Evolutionary conservation across 1,140 invertebrate species (phyloP).

Genomic region (Phenacoccus solenopsis): DNA sequence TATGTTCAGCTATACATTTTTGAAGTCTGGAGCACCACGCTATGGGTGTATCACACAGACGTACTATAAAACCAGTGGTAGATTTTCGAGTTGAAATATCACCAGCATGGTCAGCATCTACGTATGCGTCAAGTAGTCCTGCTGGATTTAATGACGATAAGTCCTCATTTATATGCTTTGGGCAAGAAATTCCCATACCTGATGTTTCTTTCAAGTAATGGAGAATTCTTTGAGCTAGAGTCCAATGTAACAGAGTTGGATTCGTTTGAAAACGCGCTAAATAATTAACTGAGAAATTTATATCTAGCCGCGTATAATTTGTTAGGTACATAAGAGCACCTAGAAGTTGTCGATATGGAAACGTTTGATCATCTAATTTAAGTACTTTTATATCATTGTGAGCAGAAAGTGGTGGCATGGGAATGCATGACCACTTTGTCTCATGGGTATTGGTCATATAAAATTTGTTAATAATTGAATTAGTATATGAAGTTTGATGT

Average conservation of each 20-base stretch:
- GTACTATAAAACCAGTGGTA: slow-evolving; percentile 4
- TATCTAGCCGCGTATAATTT: slow-evolving; percentile 31
- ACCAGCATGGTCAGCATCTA: slow-evolving; percentile 13
- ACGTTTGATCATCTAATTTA: slow-evolving; percentile 19
- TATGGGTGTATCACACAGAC: neutral
- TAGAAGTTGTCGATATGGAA: slow-evolving; percentile 28
- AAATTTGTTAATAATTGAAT: slow-evolving; percentile 27
- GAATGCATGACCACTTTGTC: slow-evolving; percentile 27
- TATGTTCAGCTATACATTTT: neutral
- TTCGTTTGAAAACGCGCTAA: slow-evolving; percentile 23
- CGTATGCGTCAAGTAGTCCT: neutral
- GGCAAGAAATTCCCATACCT: neutral
- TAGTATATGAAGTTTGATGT: slow-evolving; percentile 25
- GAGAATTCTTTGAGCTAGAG: neutral
- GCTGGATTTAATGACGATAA: neutral
- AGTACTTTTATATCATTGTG: slow-evolving; percentile 1
- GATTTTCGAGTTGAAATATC: slow-evolving; percentile 11
- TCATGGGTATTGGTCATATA: slow-evolving; percentile 27
- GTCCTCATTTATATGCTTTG: neutral
- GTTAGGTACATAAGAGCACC: slow-evolving; percentile 32
- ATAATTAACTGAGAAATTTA: slow-evolving; percentile 30
- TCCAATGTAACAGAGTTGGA: neutral
- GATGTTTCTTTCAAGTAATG: neutral
- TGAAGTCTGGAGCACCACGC: neutral
- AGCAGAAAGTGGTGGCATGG: slow-evolving; percentile 19